Evolutionary conservation across 2,797 vertebrate genomes (phyloP).

Genomic region (Phylloscopus collybita): DNA sequence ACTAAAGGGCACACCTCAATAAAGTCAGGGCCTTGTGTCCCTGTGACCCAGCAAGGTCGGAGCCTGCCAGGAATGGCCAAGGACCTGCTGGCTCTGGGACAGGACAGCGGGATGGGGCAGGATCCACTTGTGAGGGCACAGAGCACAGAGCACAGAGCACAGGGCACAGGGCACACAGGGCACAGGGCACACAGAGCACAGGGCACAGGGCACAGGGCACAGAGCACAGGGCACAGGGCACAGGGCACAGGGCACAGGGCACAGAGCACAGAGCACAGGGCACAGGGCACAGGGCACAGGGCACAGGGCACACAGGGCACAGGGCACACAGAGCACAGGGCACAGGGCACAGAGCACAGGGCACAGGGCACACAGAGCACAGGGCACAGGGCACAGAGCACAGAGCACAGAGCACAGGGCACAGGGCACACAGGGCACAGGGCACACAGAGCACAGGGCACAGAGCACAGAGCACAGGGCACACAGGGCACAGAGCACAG

Average conservation of each 20-base stretch:
- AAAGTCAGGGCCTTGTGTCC: constrained; percentile 47
- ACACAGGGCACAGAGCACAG: no score
- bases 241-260: not conserved
- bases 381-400: not conserved
- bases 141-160: no score
- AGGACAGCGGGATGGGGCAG: not conserved
- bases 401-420: not conserved
- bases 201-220: no score
- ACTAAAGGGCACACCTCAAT: constrained; percentile 56
- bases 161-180: not conserved
- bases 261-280: no score
- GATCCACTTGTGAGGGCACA: not conserved
- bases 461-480: no score
- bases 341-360: not conserved
- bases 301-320: no score
- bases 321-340: not conserved
- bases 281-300: not conserved
- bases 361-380: not conserved
- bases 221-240: not conserved
- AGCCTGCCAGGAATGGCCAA: constrained; percentile 57
- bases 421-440: no score
- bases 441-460: not conserved
- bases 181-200: not conserved
- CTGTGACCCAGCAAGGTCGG: constrained; percentile 62
- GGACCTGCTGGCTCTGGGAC: constrained; percentile 29